Evolutionary conservation across 2,888 invertebrate species (phyloP), one percentile per base, ranked within the genome.

Genomic region (Drosophila pseudotakahashii): DNA sequence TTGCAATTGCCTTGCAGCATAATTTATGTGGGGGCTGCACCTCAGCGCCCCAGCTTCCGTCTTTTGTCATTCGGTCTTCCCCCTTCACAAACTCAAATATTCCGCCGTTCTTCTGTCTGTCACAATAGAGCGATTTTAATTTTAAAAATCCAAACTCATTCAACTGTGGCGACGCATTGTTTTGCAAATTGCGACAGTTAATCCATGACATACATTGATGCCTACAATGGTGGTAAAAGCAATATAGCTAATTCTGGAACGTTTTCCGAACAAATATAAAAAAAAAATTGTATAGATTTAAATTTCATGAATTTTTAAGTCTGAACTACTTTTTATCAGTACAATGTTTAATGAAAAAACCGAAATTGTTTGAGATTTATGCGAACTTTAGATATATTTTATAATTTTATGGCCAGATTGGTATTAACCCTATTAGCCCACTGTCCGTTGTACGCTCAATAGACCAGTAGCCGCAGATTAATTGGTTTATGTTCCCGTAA

Each of bases 11-110:
- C 47, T 34, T 7, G 32, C 48, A 47, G 53, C 63, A 82, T 77
- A 73, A 79, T 77, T 74, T 74, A 77, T 75, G 77, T 61, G 59
- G 68, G 57, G 60, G 53, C 58, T 68, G 66, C 72, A 61, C 30
- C 42, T 59, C 48, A 23, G 32, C 45, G 1, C 47, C 50, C 30
- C 14, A 11, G 51, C 47, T 26, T 23, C 64, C 51, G 55, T 13
- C 34, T 23, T 44, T 36, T 47, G 48, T 48, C 16, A 34, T 48
- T 48, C 3, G 11, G 11, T 7, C 11, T 3, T 5, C 16, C 41
- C 26, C 26, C 16, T 23, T 13, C 32, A 13, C 34, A 11, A n/a
- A 32, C 16, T 19, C 37, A 32, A 52, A 34, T 34, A 44, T 42
- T 54, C 26, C 30, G 32, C 14, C 47, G 47, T 41, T 16, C 47